Base-by-base conservation (phyloP, 2,113 vertebrate genomes). In the Scortum barcoo region DNA sequence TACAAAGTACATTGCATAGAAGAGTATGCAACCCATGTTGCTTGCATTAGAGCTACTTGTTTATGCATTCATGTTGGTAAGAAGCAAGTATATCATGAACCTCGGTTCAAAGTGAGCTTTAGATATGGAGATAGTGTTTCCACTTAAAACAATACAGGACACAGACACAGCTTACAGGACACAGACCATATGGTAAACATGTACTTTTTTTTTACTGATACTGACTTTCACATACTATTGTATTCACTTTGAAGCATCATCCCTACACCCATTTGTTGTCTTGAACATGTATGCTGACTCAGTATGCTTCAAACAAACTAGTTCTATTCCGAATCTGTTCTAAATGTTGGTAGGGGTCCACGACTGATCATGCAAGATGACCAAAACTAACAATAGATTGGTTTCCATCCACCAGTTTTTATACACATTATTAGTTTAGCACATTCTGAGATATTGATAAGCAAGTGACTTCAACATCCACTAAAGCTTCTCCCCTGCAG, bases 11-110 rank as follows among this genome's bases (percentile, higher is more conserved):
- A 22, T 22, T 12, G 13, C 0, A 2, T 9, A 53, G 26, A 16
- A 22, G 17, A 19, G 40, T 50, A n/a, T 36, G 5, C 24, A 20
- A 19, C 7, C 5, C 42, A 22, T 54, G 9, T 3, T 33, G 22
- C 14, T 46, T 33, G 2, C 0, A 0, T n/a, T 57, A 13, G 24
- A 51, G 33, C 22, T 26, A 30, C 36, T 44, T 53, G 20, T 26
- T 4, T 38, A n/a, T 6, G 24, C 10, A 16, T 66, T 78, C 22
- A 51, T 72, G 16, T 71, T 48, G 22, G 46, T 42, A 19, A 81
- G 30, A 62, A 54, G 36, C 28, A 82, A 58, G 33, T 66, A 50
- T 76, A 42, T 78, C 5, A 42, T 44, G 20, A 58, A 20, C 11
- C 22, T 48, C 14, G n/a, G 10, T 9, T 38, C 14, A 24, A 24